Evolutionary conservation across 2,797 vertebrate species (phyloP).

Genomic region (Rhinatrema bivittatum): DNA sequence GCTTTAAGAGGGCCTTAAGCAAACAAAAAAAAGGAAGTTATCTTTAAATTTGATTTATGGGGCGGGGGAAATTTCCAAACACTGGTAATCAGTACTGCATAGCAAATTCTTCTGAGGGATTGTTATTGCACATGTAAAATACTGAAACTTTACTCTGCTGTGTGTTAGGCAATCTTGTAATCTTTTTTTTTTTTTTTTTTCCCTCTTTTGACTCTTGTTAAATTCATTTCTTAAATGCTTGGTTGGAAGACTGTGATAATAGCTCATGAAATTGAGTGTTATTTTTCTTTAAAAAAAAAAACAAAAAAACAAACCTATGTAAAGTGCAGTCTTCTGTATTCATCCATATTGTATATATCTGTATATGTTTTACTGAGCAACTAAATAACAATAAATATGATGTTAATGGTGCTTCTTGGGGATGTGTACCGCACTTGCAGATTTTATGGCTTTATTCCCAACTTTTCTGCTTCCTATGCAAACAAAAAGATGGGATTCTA

Average conservation of each 20-base stretch:
- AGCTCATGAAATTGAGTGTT: conserved; percentile 85
- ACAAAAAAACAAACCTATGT: no score
- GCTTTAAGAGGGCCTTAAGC: conserved; percentile 60
- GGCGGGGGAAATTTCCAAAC: conserved; percentile 46
- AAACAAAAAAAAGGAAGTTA: conserved; percentile 42
- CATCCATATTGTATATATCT: conserved; percentile 99
- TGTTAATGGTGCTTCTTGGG: conserved; percentile 79
- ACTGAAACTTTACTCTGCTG: conserved; percentile 84
- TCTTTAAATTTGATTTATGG: conserved; percentile 44
- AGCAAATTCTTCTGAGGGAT: conserved; percentile 60
- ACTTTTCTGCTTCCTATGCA: no score
- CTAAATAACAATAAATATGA: conserved; percentile 99
- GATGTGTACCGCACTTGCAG: conserved; percentile 5
- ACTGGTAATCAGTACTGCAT: conserved; percentile 72
- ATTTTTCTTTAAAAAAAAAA: conserved; percentile 76
- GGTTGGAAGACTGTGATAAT: conserved; percentile 91
- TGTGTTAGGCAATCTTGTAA: conserved; percentile 96
- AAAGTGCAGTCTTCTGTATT: conserved; percentile 99
- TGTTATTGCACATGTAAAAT: conserved; percentile 99
- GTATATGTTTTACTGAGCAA: conserved; percentile 99
- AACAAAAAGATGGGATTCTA: no score
- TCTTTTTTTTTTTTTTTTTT: conserved; percentile 76
- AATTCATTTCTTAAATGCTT: conserved; percentile 88
- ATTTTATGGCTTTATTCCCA: conserved; percentile 2
- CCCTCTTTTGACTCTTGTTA: conserved; percentile 66